Evolutionary conservation across 2,888 invertebrate genomes (phyloP).

Genomic region (Prosopocoilus inquinatus): DNA sequence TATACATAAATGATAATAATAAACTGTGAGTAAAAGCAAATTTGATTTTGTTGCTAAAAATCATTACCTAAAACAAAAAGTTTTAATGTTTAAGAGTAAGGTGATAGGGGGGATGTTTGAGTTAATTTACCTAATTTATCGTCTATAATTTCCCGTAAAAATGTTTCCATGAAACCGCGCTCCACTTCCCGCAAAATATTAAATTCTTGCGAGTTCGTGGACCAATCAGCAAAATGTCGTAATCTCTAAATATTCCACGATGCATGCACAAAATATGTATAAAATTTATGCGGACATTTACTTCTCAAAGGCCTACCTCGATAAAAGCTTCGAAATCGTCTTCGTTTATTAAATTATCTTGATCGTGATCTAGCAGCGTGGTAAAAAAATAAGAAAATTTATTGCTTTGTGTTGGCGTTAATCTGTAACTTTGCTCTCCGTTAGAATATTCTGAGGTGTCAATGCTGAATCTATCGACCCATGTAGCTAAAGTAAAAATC

Average conservation of each 20-base stretch:
- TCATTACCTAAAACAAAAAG: not conserved
- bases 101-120: too few species aligned
- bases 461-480: constrained; percentile 72
- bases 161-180: constrained; percentile 67
- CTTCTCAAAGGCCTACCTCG: constrained; percentile 53
- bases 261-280: constrained; percentile 2
- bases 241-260: constrained; percentile 51
- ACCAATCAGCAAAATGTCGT: constrained; percentile 76
- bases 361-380: constrained; percentile 68
- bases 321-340: constrained; percentile 70
- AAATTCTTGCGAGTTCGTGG: constrained; percentile 69
- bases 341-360: constrained; percentile 68
- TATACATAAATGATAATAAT: constrained; percentile 27
- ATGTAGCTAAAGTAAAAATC: constrained; percentile 58
- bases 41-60: not conserved
- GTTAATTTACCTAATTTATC: constrained; percentile 55
- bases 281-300: not conserved
- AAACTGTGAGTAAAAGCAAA: not conserved
- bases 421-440: constrained; percentile 54
- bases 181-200: constrained; percentile 71
- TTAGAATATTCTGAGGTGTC: constrained; percentile 57
- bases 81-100: too few species aligned
- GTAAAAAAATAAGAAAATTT: constrained; percentile 72
- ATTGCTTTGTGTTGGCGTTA: constrained; percentile 64
- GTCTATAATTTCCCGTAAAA: constrained; percentile 59